Evolutionary conservation across 2,113 vertebrate species (phyloP), one percentile per base, ranked within the genome.

Genomic region (Larimichthys polyactis): DNA sequence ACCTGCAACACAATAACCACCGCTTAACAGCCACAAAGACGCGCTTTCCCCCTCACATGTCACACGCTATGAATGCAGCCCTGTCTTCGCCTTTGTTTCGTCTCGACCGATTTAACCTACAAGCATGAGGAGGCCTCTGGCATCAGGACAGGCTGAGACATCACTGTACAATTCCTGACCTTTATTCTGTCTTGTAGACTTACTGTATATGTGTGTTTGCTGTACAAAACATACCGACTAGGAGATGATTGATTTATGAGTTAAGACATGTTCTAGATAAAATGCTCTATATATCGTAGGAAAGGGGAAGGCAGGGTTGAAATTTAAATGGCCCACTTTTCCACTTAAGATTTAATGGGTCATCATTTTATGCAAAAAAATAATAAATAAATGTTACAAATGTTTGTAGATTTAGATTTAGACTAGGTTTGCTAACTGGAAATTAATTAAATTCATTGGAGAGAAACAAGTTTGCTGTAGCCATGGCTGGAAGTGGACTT

Each of bases 1-100:
- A 99, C 92, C 98, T 99, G 92, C 85, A 80, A 91, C 54, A 87
- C 78, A 86, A 80, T 2, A 78, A 43, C 4, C 52, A 76, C 4
- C 74, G 60, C 71, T 78, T 79, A 9, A 29, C 7, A 79, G 62
- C 32, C 63, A 64, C 57, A 55, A 17, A 12, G 8, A 65, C 52
- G 5, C 11, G 24, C 43, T 76, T 57, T 27, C 27, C 48, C 16
- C 36, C 81, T 85, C 83, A 85, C 78, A 86, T 81, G 83, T 24
- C 10, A 11, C 58, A 27, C 9, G 0, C 75, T 74, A 70, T 77
- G 57, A 93, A 93, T 81, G 70, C 55, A 29, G 79, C 55, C 64
- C 58, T 82, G 83, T 86, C 44, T 69, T 64, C 15, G n/a, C 17
- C 14, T 73, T 51, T n/a, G 70, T 55, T 57, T 29, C 3, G 1